Evolutionary conservation across 2,888 invertebrate species (phyloP), one percentile per base, ranked within the genome.

Genomic region (Zaprionus lineosus): DNA sequence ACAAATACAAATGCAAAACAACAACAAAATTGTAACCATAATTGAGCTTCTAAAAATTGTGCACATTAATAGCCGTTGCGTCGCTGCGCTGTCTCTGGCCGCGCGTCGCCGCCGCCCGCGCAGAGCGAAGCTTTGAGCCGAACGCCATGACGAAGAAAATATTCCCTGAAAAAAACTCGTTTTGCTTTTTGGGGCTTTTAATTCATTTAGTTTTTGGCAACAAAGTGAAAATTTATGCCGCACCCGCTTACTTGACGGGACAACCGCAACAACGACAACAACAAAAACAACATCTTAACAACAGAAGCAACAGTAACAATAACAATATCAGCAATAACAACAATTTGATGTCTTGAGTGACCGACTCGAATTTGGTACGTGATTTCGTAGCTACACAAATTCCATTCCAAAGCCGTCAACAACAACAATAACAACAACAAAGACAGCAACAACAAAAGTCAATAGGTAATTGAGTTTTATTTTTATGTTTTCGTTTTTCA

Each of bases 151-250:
- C 56, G 28, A 75, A 72, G 84, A 72, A 76, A 78, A 78, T 53
- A 73, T 78, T 55, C 37, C 43, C 62, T 51, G 34, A 50, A 52
- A 58, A 33, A 79, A 79, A 78, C 81, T 69, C 34, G 81, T 83
- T 77, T 75, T 44, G 43, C 28, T 47, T 52, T 40, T 53, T 52
- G 36, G 19, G 39, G 43, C 37, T 44, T 48, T 34, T 34, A 15
- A 16, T 11, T 8, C 14, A 40, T 63, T 52, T 58, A 37, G 15
- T 62, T 76, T 83, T 84, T 74, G 63, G 67, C 76, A 79, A 81
- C 37, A 67, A 74, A 82, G 82, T 66, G 73, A 69, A 83, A 78
- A 74, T 74, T 64, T 64, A 59, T 55, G 77, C 74, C 82, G 67
- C 82, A 77, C 82, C 82, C 71, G 74, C 70, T 70, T 52, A 39